phyloP scores from a whole-genome alignment of 2,888 invertebrate species.

The Xanthorhoe designata region DNA sequence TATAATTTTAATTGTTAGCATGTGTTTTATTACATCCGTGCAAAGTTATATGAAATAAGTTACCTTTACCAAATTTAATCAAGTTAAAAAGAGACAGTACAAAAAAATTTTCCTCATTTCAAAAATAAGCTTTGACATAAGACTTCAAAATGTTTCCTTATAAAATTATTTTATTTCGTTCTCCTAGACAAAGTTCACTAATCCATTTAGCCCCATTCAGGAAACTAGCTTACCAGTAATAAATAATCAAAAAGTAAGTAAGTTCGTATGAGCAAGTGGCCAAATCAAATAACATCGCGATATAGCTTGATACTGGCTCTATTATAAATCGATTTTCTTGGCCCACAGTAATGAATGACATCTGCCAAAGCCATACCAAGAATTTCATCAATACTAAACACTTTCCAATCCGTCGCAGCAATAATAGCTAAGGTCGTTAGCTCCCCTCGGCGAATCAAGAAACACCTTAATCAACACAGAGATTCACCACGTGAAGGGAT shows the following conservation, averaged over 20 bases:
- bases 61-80: neutral
- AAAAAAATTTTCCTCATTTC: too few species aligned
- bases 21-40: slow-evolving; percentile 21
- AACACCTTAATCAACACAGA: slow-evolving; percentile 67
- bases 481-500: slow-evolving; percentile 61
- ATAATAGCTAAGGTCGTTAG: slow-evolving; percentile 43
- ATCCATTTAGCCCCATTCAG: too few species aligned
- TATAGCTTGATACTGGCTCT: neutral
- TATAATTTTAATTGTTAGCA: slow-evolving; percentile 20
- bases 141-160: too few species aligned
- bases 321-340: neutral
- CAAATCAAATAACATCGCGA: too few species aligned
- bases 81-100: neutral
- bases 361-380: slow-evolving; percentile 27
- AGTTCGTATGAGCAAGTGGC: too few species aligned
- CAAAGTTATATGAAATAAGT: slow-evolving; percentile 7
- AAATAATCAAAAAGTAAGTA: neutral
- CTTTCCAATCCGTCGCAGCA: slow-evolving; percentile 32
- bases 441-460: slow-evolving; percentile 59
- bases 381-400: slow-evolving; percentile 36
- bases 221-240: neutral
- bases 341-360: slow-evolving; percentile 11
- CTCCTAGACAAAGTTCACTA: too few species aligned
- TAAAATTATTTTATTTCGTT: too few species aligned
- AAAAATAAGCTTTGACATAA: too few species aligned